A percentile compares a stretch with the other conserved stretches of the same genome.
phyloP scores from a whole-genome alignment of 2,888 invertebrate species.

The Aspidiotus destructor region DNA sequence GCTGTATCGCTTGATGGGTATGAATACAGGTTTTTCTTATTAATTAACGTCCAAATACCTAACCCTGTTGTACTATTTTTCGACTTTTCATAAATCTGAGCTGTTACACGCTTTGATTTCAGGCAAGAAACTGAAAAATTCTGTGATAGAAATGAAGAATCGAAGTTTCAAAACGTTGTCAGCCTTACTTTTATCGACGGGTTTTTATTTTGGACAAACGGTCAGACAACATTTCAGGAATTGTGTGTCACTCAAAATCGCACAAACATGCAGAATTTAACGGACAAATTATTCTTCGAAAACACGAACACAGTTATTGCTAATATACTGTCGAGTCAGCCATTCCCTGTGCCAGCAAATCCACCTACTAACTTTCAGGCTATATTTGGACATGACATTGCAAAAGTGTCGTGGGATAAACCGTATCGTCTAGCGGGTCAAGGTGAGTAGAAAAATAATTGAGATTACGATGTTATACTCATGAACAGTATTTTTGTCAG shows the following conservation, averaged over 20 bases:
- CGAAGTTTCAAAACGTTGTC: constrained; percentile 61
- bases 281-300: constrained; percentile 44
- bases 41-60: too few species aligned
- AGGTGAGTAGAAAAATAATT: constrained; percentile 44
- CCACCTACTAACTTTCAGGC: constrained; percentile 72
- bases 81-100: constrained; percentile 4
- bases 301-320: constrained; percentile 42
- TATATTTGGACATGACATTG: constrained; percentile 63
- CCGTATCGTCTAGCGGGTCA: constrained; percentile 68
- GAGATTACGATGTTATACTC: background rate
- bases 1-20: constrained; percentile 75
- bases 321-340: constrained; percentile 62
- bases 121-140: constrained; percentile 62
- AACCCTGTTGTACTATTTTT: constrained; percentile 37
- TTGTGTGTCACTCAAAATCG: constrained; percentile 56
- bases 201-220: constrained; percentile 79
- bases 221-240: constrained; percentile 63
- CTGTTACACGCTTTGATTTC: constrained; percentile 35
- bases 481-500: too few species aligned
- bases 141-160: constrained; percentile 62
- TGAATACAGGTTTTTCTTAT: constrained; percentile 39
- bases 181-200: constrained; percentile 67
- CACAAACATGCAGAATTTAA: constrained; percentile 68
- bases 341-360: constrained; percentile 66
- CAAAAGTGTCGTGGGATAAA: constrained; percentile 70